phyloP scores from a whole-genome alignment of 2,888 invertebrate genomes.

The Julus scanicus region DNA sequence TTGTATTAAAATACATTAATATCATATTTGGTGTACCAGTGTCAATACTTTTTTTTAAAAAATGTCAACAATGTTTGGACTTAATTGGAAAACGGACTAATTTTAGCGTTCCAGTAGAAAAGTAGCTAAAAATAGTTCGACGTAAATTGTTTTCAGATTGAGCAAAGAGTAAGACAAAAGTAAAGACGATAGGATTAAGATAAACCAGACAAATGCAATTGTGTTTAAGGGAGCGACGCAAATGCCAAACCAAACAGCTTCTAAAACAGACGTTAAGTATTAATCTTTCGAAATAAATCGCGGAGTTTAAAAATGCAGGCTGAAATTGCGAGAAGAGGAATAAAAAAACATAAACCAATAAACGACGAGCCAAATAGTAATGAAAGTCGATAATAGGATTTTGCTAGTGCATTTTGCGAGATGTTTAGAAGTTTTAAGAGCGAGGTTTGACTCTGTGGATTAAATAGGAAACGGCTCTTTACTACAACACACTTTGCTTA shows the following conservation, averaged over 20 bases:
- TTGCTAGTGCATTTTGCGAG: background rate
- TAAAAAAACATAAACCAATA: constrained; percentile 34
- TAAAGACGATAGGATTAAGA: background rate
- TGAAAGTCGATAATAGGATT: constrained; percentile 49
- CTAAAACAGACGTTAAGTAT: constrained; percentile 14
- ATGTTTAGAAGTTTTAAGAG: constrained; percentile 13
- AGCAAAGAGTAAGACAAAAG: background rate
- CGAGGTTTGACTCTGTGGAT: background rate
- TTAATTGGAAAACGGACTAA: background rate
- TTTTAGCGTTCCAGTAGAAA: background rate
- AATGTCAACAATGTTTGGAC: background rate
- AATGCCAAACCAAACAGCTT: background rate
- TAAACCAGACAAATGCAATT: background rate
- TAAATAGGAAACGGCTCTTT: background rate
- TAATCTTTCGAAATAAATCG: constrained; percentile 21
- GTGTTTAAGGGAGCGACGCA: background rate
- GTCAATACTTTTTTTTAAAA: background rate
- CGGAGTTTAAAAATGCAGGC: background rate
- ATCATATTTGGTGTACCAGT: background rate
- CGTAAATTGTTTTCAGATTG: constrained; percentile 2
- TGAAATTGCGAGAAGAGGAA: constrained; percentile 3
- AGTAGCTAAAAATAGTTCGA: background rate
- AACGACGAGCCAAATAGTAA: constrained; percentile 36
- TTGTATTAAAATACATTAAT: too few species aligned
- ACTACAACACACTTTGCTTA: constrained; percentile 41